Evolutionary conservation across 2,113 vertebrate species (phyloP), one percentile per base, ranked within the genome.

Genomic region (Periophthalmodon schlosseri): DNA sequence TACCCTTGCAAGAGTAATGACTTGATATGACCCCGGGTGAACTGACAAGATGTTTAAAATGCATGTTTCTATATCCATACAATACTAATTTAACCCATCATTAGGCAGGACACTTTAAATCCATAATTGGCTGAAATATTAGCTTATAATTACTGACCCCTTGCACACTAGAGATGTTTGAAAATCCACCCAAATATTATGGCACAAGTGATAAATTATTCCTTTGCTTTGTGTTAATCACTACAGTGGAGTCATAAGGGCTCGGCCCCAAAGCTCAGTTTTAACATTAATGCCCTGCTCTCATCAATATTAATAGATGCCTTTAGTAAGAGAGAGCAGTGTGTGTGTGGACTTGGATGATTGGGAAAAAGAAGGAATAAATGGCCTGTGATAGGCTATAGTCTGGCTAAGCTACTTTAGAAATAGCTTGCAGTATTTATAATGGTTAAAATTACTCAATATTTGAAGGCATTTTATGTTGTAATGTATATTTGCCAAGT

Each of bases 301-400:
- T 90, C 89, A 94, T 95, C 84, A 93, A 93, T 93, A 94, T 93
- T 94, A 89, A 94, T 93, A 81, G 66, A 63, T 82, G 84, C 84
- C 87, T 91, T 92, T 82, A 90, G 89, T 92, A 79, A 85, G 80
- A 69, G 66, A 72, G 60, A 79, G 52, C 68, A 68, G 77, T 60
- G 74, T 54, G 69, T 68, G 52, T n/a, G 64, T 56, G n/a, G 52
- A 67, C 34, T 64, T 69, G 72, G 52, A 63, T 33, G 66, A 50
- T 69, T 52, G 66, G 28, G 36, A 64, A 34, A 18, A 34, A 64
- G 18, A 10, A 36, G 61, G 16, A 65, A 65, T 65, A 65, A 65
- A 64, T 64, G 63, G 63, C 11, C 63, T 56, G 11, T 13, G 63
- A 65, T 65, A 18, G 63, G 10, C 33, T 44, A 39, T 36, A 39